phyloP scores from a whole-genome alignment of 1,140 invertebrate species.

The Dolichoris vasculosae region DNA sequence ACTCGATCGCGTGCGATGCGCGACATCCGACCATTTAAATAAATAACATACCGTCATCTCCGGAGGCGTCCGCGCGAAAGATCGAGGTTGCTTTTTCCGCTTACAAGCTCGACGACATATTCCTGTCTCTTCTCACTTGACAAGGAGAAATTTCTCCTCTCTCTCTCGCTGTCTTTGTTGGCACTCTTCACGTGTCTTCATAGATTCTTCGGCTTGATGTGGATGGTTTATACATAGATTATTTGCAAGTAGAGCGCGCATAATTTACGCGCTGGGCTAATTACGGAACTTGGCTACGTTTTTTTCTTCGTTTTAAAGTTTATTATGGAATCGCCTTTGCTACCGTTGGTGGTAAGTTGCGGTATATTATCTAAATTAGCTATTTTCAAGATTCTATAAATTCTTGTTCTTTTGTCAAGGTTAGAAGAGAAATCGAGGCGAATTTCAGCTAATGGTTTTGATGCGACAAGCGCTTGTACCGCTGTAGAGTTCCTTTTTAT shows the following conservation, averaged over 20 bases:
- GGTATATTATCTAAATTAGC: slow-evolving; percentile 32
- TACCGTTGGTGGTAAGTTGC: background rate
- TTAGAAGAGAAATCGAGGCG: background rate
- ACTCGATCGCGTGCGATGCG: slow-evolving; percentile 35
- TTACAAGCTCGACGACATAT: slow-evolving; percentile 43
- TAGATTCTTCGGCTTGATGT: background rate
- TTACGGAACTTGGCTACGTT: background rate
- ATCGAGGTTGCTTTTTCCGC: background rate
- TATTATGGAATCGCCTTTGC: background rate
- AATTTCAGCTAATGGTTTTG: background rate
- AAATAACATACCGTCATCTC: slow-evolving; percentile 49
- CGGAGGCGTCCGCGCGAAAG: background rate
- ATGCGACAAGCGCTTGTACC: background rate
- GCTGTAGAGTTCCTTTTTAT: background rate
- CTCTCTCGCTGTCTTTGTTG: background rate
- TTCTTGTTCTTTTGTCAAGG: background rate
- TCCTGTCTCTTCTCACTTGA: too few relatives aligned
- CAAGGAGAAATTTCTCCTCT: background rate
- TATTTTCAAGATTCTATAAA: slow-evolving; percentile 10
- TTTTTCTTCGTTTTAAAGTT: background rate
- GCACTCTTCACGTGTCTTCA: background rate
- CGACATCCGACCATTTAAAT: slow-evolving; percentile 44
- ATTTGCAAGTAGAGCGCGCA: slow-evolving; percentile 22
- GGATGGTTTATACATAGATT: background rate
- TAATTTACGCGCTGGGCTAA: slow-evolving; percentile 6